Base-by-base conservation (phyloP, 1,140 invertebrate genomes). In the Agrypnia vestita region DNA sequence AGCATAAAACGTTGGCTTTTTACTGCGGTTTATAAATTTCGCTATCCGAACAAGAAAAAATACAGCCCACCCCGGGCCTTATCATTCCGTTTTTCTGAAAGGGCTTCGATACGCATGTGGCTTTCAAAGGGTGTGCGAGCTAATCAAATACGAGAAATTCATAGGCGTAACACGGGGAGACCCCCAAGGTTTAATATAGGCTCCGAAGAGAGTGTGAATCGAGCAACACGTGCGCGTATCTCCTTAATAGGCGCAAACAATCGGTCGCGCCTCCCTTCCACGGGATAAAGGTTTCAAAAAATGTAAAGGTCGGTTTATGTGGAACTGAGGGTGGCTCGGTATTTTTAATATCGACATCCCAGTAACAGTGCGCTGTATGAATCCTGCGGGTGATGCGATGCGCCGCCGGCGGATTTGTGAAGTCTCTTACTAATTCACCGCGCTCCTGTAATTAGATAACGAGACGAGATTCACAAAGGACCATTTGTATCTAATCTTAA, bases 101-200 rank as follows among this genome's bases (percentile, higher is more conserved):
- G 17, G 19, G 15, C 64, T 69, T 44, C 64, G 43, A n/a, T 21
- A 69, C 64, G 64, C 64, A 19, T 69, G 64, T 46, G 64, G 64
- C 46, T 69, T 69, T 13, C 64, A 47, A 69, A 47, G 64, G 64
- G 64, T 21, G 64, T 62, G 61, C 19, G 64, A 46, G 35, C 35
- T 69, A 69, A 69, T 69, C 64, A 47, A 69, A 69, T 69, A 69
- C 35, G 64, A 69, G 64, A 69, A 47, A 69, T 69, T 69, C 64
- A 69, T 69, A 69, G 64, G 35, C 64, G 43, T 47, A 69, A 69
- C 43, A 69, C 17, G 64, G 55, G 55, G 55, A n/a, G 10, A 59
- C 61, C 21, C 49, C 25, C 61, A 35, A 64, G 61, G 25, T 35
- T 64, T 64, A 64, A 64, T 64, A 64, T 64, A 13, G 61, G 15